A percentile compares a stretch with the other conserved stretches of the same genome.
These are phyloP conservation scores for Manis pentadactyla DNA, from an alignment of 2,797 vertebrate genomes.

Conservation along the genomic window DNA sequence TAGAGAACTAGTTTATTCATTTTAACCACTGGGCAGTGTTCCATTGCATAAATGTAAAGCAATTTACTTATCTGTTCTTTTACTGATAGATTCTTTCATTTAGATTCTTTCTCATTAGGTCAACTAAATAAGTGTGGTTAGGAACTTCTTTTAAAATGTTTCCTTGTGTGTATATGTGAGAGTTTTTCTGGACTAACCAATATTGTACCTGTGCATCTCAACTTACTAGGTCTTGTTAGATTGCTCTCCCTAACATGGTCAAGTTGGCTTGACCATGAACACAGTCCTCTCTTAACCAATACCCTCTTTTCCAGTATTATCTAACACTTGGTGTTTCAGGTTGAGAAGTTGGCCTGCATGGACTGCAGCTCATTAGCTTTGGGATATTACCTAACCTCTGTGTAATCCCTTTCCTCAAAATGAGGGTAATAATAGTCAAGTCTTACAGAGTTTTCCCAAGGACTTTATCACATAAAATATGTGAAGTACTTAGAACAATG, in stretches of 20 bases:
- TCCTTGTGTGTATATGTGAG: background rate
- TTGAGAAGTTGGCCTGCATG: background rate
- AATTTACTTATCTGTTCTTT: background rate
- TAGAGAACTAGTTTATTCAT: background rate
- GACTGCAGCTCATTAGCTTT: background rate
- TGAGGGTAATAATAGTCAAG: background rate
- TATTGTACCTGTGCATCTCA: background rate
- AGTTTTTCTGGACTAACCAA: background rate
- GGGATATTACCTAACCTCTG: background rate
- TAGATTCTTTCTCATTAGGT: background rate
- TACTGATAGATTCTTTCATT: background rate
- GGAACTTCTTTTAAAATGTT: background rate
- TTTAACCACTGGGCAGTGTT: background rate
- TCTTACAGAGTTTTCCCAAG: background rate
- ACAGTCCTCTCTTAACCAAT: background rate
- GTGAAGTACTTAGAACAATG: background rate
- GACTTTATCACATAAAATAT: background rate
- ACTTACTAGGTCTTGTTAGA: background rate
- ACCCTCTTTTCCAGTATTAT: background rate
- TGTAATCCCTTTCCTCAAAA: background rate
- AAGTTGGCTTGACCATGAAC: background rate
- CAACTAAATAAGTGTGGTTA: background rate
- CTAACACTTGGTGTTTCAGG: background rate
- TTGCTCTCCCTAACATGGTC: background rate
- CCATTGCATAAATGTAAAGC: background rate